Percentiles rank a stretch among this genome's conserved stretches.
Evolutionary conservation across 2,888 invertebrate species (phyloP).

Genomic region (Odontothrips loti): DNA sequence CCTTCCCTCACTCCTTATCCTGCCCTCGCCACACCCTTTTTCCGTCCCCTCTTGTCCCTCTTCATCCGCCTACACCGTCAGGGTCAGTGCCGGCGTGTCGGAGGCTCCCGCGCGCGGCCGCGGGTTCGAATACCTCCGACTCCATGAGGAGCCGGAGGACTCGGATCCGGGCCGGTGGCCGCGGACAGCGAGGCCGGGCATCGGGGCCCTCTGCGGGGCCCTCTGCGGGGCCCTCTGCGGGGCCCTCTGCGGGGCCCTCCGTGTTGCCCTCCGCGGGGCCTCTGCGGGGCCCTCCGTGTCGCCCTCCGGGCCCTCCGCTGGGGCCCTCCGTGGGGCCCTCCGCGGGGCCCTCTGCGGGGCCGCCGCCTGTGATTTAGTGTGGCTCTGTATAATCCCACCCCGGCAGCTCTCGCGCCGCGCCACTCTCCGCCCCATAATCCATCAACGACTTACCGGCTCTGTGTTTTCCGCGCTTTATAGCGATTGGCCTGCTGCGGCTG

Average conservation of each 20-base stretch:
- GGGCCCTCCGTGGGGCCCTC: too few species aligned
- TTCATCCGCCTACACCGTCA: not conserved
- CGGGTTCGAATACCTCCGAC: too few species aligned
- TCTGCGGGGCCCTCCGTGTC: too few species aligned
- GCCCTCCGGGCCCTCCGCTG: not conserved
- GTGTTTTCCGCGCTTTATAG: conserved; percentile 24
- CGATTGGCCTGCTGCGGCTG: not conserved
- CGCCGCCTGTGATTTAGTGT: not conserved
- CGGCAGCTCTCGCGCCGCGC: not conserved
- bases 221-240: too few species aligned
- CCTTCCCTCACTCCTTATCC: not conserved
- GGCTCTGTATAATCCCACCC: not conserved
- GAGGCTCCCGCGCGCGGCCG: too few species aligned
- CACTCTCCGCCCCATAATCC: not conserved
- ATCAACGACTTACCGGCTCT: conserved; percentile 22
- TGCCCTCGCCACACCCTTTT: not conserved
- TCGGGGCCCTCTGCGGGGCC: too few species aligned
- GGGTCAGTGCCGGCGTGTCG: too few species aligned
- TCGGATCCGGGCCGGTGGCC: too few species aligned
- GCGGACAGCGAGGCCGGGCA: too few species aligned
- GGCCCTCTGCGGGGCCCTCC: too few species aligned
- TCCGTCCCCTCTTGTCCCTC: not conserved
- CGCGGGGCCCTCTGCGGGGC: not conserved
- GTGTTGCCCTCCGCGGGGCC: not conserved
- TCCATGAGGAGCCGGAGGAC: too few species aligned